Conservation (phyloP, 2,797 vertebrate species). For the Dermochelys coriacea region DNA sequence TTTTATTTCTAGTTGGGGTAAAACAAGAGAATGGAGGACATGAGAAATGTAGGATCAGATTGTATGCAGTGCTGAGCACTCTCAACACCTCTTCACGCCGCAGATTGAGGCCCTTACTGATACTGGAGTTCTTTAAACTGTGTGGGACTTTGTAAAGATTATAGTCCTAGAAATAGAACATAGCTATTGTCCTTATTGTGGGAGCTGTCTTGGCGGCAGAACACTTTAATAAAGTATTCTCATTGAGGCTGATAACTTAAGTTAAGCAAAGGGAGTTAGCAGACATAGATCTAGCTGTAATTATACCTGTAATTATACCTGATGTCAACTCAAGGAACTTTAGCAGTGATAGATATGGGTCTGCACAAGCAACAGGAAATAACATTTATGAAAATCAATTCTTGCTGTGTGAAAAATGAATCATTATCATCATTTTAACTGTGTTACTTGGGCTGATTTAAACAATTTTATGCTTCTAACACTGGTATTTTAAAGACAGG, state of each 20-base stretch:
- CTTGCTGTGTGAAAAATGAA: constrained; percentile 61
- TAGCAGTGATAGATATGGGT: constrained; percentile 44
- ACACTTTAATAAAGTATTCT: not conserved
- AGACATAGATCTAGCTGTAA: constrained; percentile 38
- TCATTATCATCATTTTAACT: constrained; percentile 53
- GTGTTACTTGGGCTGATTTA: constrained; percentile 65
- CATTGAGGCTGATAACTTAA: not conserved
- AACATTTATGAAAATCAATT: constrained; percentile 62
- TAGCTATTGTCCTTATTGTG: not conserved
- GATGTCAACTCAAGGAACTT: constrained; percentile 37
- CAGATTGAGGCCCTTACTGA: not conserved
- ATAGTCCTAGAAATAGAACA: not conserved
- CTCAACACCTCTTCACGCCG: not conserved
- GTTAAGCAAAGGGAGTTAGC: not conserved
- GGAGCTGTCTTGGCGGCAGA: not conserved
- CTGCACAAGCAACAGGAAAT: constrained; percentile 34
- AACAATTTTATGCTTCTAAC: constrained; percentile 8
- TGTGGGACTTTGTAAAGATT: not conserved
- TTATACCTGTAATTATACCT: constrained; percentile 70
- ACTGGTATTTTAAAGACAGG: not conserved
- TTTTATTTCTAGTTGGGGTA: not conserved
- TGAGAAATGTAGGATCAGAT: not conserved
- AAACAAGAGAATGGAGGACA: not conserved
- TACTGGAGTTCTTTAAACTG: not conserved
- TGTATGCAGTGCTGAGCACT: not conserved